Conservation (phyloP, 2,797 vertebrate genomes). For the Crocidura indochinensis region DNA sequence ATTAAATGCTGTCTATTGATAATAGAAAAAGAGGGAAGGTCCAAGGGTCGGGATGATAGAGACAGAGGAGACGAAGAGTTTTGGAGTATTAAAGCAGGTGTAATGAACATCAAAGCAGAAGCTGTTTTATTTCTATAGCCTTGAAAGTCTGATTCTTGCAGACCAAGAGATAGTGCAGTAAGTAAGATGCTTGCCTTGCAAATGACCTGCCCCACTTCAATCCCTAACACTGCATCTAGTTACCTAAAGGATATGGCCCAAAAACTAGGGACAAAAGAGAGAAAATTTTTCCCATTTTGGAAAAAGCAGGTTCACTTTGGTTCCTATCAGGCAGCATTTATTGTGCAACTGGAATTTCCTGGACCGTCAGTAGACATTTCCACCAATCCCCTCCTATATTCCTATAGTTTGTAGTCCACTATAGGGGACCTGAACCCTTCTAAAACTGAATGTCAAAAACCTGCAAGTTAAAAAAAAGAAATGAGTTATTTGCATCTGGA, state of each 20-base stretch:
- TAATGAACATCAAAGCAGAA: conserved; percentile 18
- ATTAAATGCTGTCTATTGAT: not conserved
- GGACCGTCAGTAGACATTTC: too few species aligned
- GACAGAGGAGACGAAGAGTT: conserved; percentile 4
- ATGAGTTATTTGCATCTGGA: conserved; percentile 10
- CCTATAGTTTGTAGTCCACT: not conserved
- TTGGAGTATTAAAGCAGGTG: conserved; percentile 25
- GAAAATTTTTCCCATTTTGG: not conserved
- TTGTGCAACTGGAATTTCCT: not conserved
- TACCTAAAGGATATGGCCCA: too few species aligned
- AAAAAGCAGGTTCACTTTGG: not conserved
- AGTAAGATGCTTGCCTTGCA: too few species aligned
- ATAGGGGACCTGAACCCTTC: not conserved
- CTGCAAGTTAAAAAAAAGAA: too few species aligned
- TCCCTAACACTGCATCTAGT: too few species aligned
- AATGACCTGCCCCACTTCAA: too few species aligned
- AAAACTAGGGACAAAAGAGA: too few species aligned
- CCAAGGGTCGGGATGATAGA: not conserved
- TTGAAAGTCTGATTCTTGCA: not conserved
- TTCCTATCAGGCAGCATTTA: not conserved
- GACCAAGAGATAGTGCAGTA: too few species aligned
- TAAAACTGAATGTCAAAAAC: not conserved
- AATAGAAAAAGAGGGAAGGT: not conserved
- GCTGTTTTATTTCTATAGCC: not conserved
- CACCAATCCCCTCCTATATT: not conserved